Conservation (phyloP, 2,888 invertebrate genomes). For the Phanerotoma sp. region DNA sequence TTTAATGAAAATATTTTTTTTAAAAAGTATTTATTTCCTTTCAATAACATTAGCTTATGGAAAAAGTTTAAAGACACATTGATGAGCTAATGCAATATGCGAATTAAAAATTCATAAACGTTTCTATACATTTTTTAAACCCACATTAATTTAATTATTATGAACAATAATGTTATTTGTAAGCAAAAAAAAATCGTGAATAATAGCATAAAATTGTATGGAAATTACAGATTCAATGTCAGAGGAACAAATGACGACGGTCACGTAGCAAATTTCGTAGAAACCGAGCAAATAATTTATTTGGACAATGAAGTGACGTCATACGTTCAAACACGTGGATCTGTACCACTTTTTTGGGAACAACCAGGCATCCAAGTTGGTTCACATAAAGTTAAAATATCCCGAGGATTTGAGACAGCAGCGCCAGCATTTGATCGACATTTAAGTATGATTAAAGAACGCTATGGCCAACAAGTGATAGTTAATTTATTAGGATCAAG, state of each 20-base stretch:
- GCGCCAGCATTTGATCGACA: conserved; percentile 92
- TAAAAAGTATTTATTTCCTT: too few relatives aligned
- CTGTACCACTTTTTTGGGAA: conserved; percentile 98
- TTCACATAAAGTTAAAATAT: conserved; percentile 97
- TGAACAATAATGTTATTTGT: too few relatives aligned
- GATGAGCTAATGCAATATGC: too few relatives aligned
- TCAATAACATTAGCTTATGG: too few relatives aligned
- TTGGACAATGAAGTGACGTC: conserved; percentile 89
- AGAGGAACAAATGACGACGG: conserved; percentile 99
- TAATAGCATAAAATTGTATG: neutral
- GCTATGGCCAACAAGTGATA: conserved; percentile 89
- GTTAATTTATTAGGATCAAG: conserved; percentile 91
- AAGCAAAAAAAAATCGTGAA: too few relatives aligned
- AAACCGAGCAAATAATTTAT: conserved; percentile 97
- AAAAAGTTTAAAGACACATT: too few relatives aligned
- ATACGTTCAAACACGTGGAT: conserved; percentile 90
- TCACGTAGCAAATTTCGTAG: conserved; percentile 99
- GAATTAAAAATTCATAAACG: too few relatives aligned
- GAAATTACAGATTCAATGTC: conserved; percentile 78
- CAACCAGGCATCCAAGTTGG: conserved; percentile 99
- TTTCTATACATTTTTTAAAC: too few relatives aligned
- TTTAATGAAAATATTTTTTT: neutral
- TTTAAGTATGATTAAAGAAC: conserved; percentile 78
- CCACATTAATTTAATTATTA: conserved; percentile 8
- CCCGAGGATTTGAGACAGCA: conserved; percentile 92